Conservation (phyloP, 2,797 vertebrate genomes). For the Smutsia temminckii region DNA sequence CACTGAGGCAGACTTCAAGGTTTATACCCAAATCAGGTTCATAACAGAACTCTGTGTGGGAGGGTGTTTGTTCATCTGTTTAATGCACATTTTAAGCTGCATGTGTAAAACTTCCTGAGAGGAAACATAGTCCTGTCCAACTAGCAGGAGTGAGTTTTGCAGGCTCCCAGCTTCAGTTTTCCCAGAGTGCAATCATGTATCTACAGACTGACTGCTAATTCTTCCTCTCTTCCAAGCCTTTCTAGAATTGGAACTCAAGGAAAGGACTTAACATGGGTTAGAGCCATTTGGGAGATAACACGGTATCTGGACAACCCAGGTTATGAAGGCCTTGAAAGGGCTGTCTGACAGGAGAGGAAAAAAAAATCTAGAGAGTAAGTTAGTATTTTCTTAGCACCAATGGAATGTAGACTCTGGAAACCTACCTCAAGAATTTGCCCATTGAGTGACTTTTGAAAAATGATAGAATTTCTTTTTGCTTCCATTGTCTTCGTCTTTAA, state of each 20-base stretch:
- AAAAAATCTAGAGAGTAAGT: neutral
- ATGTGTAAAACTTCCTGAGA: neutral
- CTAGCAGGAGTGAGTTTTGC: neutral
- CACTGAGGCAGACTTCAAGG: neutral
- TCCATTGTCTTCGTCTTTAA: neutral
- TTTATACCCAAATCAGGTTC: neutral
- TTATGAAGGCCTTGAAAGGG: neutral
- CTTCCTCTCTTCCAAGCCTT: neutral
- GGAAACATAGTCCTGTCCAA: neutral
- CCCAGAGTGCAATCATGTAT: neutral
- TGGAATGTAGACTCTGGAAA: neutral
- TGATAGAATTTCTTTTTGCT: neutral
- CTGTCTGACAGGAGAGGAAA: neutral
- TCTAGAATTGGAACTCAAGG: neutral
- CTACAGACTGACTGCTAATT: neutral
- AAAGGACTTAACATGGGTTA: neutral
- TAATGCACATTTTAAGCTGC: neutral
- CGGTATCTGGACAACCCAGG: neutral
- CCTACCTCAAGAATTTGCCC: neutral
- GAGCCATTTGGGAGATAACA: neutral
- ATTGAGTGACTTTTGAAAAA: neutral
- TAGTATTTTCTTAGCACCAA: accelerated
- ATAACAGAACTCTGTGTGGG: neutral
- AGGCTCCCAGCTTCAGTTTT: neutral
- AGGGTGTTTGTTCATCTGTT: neutral